Conservation (phyloP, 2,888 invertebrate genomes). For the Punctoribates punctum region DNA sequence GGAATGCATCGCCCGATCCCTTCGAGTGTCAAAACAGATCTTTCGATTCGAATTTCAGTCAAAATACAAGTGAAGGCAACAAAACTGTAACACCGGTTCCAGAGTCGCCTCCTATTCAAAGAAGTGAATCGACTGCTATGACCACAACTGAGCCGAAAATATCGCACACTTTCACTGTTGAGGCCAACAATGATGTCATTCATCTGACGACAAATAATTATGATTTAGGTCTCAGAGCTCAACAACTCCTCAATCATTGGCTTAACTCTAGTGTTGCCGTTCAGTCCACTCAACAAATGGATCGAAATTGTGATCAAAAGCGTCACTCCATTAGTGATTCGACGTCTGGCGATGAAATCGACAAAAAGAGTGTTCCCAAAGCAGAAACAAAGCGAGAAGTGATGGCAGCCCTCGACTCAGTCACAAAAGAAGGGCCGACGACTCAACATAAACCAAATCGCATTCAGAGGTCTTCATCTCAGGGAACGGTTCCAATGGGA, state of each 20-base stretch:
- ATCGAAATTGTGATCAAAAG: background rate
- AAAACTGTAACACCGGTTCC: background rate
- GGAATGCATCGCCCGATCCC: slow-evolving; percentile 82
- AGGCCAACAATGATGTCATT: background rate
- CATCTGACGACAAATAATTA: slow-evolving; percentile 11
- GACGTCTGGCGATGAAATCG: no score
- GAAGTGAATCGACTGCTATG: background rate
- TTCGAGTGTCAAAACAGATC: slow-evolving; percentile 16
- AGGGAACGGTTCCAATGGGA: slow-evolving; percentile 29
- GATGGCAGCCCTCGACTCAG: background rate
- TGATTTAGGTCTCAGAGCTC: background rate
- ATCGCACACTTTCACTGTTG: background rate
- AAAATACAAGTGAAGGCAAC: background rate
- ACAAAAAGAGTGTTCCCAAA: no score
- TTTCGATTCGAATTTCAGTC: background rate
- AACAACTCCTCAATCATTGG: no score
- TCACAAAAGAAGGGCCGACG: background rate
- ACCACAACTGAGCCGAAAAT: background rate
- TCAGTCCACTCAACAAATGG: no score
- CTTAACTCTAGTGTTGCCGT: no score
- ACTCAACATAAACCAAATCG: background rate
- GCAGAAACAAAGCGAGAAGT: background rate
- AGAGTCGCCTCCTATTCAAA: background rate
- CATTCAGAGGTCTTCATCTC: slow-evolving; percentile 33
- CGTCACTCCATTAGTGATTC: no score